Percentiles rank a stretch among this genome's conserved stretches.
Evolutionary conservation across 2,113 vertebrate species (phyloP).

Genomic region (Columba janthina): DNA sequence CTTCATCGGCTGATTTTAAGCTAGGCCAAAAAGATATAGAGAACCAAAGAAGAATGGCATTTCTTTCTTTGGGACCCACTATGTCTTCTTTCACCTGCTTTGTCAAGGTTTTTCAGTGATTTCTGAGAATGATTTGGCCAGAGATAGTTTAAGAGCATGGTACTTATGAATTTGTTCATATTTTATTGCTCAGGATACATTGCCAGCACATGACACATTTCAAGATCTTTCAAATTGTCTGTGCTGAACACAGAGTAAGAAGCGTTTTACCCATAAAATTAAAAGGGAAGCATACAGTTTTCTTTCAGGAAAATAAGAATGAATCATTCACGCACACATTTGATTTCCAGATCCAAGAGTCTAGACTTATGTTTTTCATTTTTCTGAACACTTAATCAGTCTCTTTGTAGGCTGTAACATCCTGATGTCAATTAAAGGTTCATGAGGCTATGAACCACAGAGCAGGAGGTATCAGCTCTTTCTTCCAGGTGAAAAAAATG

Average conservation of each 20-base stretch:
- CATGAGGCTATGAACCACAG: constrained; percentile 31
- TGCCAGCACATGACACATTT: constrained; percentile 9
- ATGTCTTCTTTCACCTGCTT: background rate
- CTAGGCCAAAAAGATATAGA: background rate
- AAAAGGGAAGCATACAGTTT: constrained; percentile 4
- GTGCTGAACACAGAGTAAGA: constrained; percentile 4
- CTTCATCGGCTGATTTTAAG: background rate
- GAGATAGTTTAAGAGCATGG: constrained; percentile 25
- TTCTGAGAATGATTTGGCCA: background rate
- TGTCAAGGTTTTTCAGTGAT: background rate
- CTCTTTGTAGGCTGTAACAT: constrained; percentile 31
- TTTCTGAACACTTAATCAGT: constrained; percentile 51
- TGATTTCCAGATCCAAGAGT: constrained; percentile 59
- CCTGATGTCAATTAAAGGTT: constrained; percentile 44
- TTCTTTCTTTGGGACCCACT: background rate
- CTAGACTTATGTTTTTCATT: constrained; percentile 61
- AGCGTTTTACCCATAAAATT: constrained; percentile 31
- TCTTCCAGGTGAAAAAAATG: background rate
- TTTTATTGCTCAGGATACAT: constrained; percentile 1
- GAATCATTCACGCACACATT: constrained; percentile 51
- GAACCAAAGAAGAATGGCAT: background rate
- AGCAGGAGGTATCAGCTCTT: background rate
- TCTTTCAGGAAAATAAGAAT: constrained; percentile 55
- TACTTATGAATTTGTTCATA: constrained; percentile 16
- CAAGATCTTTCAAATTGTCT: constrained; percentile 30